Evolutionary conservation across 2,888 invertebrate genomes (phyloP), one percentile per base, ranked within the genome.

Genomic region (Epiblema foenella): DNA sequence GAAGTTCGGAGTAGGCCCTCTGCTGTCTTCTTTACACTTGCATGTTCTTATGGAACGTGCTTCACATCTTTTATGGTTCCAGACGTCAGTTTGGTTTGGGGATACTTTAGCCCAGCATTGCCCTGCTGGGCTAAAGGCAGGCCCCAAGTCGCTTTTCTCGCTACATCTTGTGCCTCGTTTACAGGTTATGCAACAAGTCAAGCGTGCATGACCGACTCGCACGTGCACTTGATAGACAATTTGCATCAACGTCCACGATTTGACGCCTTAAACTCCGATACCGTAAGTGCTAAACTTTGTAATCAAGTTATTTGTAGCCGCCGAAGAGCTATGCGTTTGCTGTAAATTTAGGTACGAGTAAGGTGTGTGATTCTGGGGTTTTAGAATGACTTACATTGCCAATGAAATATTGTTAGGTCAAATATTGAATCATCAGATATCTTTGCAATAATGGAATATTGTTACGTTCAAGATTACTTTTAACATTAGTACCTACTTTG

Each of bases 121-220:
- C n/a, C n/a, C n/a, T n/a, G n/a, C n/a, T n/a, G n/a, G n/a, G n/a
- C n/a, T n/a, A n/a, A n/a, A n/a, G n/a, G 33, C 24, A 33, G 8
- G 2, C n/a, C n/a, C 8, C 15, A 46, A 46, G 7, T 46, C 18
- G 18, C 5, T 8, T 12, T 33, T 15, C 5, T 18, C 71, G 67
- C 71, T 62, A 12, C 71, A 62, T 60, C 67, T 57, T 39, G 29
- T 67, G 62, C 24, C 39, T 71, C 42, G 56, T 62, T 24, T 8
- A 42, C 15, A 65, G 67, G 75, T 81, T 79, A 79, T 77, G 78
- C 77, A 83, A 80, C 73, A 68, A 75, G 75, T 73, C 76, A 73
- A 69, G 73, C 79, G 80, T 79, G 82, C 84, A 81, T 83, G 83
- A 83, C 82, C 79, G 73, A 75, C 76, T 74, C 77, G 80, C 83